Evolutionary conservation across 1,140 invertebrate genomes (phyloP).

Genomic region (Drosophila ambigua): DNA sequence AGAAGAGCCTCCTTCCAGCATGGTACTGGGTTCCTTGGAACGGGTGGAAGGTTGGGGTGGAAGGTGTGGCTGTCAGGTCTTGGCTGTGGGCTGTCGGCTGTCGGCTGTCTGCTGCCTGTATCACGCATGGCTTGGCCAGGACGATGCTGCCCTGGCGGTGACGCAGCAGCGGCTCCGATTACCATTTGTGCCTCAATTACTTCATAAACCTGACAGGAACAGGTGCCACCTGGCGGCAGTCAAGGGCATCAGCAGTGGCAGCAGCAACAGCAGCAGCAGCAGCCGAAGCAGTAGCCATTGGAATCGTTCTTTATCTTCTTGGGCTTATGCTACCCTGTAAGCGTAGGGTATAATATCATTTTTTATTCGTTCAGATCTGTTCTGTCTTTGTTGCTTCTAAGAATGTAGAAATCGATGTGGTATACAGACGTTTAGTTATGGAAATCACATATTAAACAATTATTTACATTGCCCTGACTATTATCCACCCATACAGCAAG

Average conservation of each 20-base stretch:
- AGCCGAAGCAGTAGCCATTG: background rate
- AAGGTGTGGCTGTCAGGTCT: slow-evolving; percentile 13
- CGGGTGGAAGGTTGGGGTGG: background rate
- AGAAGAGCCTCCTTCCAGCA: no score
- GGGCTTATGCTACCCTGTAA: background rate
- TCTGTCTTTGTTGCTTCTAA: no score
- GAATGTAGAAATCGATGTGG: no score
- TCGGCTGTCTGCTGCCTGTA: slow-evolving; percentile 54
- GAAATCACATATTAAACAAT: no score
- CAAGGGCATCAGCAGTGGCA: background rate
- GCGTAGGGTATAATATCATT: no score
- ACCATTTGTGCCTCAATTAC: slow-evolving; percentile 56
- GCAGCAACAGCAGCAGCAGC: background rate
- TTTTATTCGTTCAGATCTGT: background rate
- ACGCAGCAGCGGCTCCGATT: slow-evolving; percentile 14
- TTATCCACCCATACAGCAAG: no score
- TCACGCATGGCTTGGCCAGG: slow-evolving; percentile 49
- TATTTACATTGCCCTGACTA: no score
- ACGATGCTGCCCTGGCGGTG: slow-evolving; percentile 23
- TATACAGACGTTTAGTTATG: no score
- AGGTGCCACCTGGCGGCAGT: slow-evolving; percentile 48
- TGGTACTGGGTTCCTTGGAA: no score
- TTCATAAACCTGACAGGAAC: slow-evolving; percentile 48
- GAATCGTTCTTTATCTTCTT: background rate
- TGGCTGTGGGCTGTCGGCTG: slow-evolving; percentile 35